Evolutionary conservation across 2,113 vertebrate genomes (phyloP).

Genomic region (Paracanthobrama guichenoti): DNA sequence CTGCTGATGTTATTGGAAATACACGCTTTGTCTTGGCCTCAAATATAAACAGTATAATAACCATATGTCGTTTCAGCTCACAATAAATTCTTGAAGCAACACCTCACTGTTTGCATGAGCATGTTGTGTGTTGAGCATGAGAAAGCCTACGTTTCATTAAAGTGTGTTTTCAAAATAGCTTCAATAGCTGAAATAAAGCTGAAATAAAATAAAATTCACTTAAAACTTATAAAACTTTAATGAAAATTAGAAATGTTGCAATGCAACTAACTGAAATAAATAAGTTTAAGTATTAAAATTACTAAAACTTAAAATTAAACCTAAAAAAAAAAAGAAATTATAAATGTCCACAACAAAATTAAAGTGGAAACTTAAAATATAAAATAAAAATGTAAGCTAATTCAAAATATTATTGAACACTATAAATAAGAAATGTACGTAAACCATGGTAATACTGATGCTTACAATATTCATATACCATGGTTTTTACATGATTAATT

Average conservation of each 20-base stretch:
- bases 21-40: neutral
- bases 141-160: neutral
- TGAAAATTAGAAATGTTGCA: no score
- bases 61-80: neutral
- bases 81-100: neutral
- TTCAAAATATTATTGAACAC: neutral
- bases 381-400: neutral
- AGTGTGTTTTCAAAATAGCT: neutral
- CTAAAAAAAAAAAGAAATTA: no score
- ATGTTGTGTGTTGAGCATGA: neutral
- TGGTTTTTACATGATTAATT: neutral
- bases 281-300: neutral
- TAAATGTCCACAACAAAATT: no score
- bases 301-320: neutral
- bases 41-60: neutral
- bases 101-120: conserved; percentile 11
- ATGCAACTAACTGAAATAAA: neutral
- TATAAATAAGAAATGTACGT: neutral
- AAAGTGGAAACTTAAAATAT: neutral
- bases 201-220: no score
- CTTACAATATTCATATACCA: neutral
- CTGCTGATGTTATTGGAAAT: neutral
- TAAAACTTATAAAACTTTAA: no score
- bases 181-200: neutral
- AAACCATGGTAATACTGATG: neutral